Percentiles rank a stretch among this genome's conserved stretches.
phyloP scores from a whole-genome alignment of 2,113 vertebrate species.

The Catharus minimus region DNA sequence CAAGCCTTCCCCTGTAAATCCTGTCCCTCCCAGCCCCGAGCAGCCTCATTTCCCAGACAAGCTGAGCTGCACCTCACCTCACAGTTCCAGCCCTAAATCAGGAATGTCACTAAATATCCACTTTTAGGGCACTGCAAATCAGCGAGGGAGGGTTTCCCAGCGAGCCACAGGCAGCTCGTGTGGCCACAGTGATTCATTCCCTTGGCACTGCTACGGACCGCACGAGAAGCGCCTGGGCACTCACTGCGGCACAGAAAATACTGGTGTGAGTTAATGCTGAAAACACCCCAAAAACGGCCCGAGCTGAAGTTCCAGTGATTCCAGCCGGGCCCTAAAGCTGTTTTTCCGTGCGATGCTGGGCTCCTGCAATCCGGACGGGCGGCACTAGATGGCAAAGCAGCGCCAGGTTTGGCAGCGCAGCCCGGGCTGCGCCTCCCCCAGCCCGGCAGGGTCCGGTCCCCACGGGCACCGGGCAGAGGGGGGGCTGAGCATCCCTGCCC shows the following conservation, averaged over 20 bases:
- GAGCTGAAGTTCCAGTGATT: not conserved
- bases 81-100: not conserved
- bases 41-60: not conserved
- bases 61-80: not conserved
- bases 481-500: not conserved
- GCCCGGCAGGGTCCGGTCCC: not conserved
- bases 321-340: rapidly evolving
- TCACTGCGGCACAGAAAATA: not conserved
- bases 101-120: not conserved
- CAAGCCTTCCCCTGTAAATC: not conserved
- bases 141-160: not conserved
- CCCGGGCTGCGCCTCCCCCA: not conserved
- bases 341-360: not conserved
- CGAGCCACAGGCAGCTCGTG: rapidly evolving
- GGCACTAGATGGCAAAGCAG: conserved; percentile 79
- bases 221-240: rapidly evolving
- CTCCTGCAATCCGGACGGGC: conserved; percentile 41
- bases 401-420: conserved; percentile 41
- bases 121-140: not conserved
- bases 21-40: not conserved
- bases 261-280: not conserved
- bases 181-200: not conserved
- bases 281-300: rapidly evolving
- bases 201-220: not conserved
- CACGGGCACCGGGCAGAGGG: rapidly evolving